Conservation (phyloP, 2,797 vertebrate species). For the Acrocephalus scirpaceus region DNA sequence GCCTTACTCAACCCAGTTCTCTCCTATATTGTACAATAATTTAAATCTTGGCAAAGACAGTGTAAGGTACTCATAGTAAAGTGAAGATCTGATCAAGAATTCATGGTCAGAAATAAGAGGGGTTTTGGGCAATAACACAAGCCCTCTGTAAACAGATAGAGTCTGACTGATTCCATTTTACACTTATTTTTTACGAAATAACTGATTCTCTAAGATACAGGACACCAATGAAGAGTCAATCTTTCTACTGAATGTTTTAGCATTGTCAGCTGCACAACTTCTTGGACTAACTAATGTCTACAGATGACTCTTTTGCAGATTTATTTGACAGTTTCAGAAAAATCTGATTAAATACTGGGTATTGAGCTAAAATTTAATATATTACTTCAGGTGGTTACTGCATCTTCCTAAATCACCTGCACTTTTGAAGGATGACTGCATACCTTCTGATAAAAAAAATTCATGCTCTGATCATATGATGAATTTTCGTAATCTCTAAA, state of each 20-base stretch:
- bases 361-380: not conserved
- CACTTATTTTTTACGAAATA: not conserved
- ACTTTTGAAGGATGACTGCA: slow-evolving; percentile 27
- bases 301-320: not conserved
- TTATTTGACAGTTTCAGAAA: slow-evolving; percentile 1
- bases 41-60: not conserved
- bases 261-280: not conserved
- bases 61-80: not conserved
- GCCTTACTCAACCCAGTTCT: not conserved
- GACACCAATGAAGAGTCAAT: not conserved
- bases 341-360: not conserved
- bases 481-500: slow-evolving; percentile 42
- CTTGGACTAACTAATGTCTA: not conserved
- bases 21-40: not conserved
- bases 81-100: not conserved
- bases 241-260: not conserved
- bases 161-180: not conserved
- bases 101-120: not conserved
- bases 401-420: slow-evolving; percentile 22
- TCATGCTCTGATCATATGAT: slow-evolving; percentile 7
- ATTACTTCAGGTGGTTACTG: slow-evolving; percentile 9
- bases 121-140: not conserved
- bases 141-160: not conserved
- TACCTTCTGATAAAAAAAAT: not conserved
- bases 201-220: not conserved